Base-by-base conservation (phyloP, 2,888 invertebrate species). In the Parelbella ahira region DNA sequence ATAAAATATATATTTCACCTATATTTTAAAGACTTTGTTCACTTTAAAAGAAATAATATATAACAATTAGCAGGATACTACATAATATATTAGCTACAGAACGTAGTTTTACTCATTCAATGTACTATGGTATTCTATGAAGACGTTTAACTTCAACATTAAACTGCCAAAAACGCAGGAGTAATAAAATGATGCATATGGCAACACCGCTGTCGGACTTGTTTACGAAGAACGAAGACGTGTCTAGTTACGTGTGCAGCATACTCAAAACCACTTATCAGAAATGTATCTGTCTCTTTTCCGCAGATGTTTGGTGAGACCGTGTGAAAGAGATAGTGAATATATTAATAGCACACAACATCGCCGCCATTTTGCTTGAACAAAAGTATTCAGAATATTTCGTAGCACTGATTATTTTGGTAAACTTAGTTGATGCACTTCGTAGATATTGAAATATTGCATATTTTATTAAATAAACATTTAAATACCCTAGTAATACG, bases 191-290 rank as follows among this genome's bases (percentile, higher is more conserved):
- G 28, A 25, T 25, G 4, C n/a, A 18, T 43, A 58, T 75, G 73
- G 82, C 75, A 83, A 74, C 77, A 75, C 70, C 54, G 50, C 42
- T 44, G 51, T 58, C 60, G 56, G 58, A 68, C 71, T 83, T 86
- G 83, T 84, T 86, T 84, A 83, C 80, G 75, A 77, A 71, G 70
- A 75, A 68, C 74, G 76, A 77, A 78, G 82, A 84, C 84, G 84
- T 84, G 84, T 84, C 82, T 81, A 68, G 81, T 84, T 84, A 84
- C 15, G 84, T 84, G 74, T 80, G 76, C 81, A 74, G 68, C 72
- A 70, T 73, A 71, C 68, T 67, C 61, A 58, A 66, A 63, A 64
- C 62, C 57, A 64, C 63, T 66, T 72, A 77, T 75, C 74, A 68
- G 64, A 77, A 63, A 49, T 65, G 62, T 63, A 54, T 49, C 63